Conservation (phyloP, 2,113 vertebrate species). For the Rhegmatorhina hoffmannsi region DNA sequence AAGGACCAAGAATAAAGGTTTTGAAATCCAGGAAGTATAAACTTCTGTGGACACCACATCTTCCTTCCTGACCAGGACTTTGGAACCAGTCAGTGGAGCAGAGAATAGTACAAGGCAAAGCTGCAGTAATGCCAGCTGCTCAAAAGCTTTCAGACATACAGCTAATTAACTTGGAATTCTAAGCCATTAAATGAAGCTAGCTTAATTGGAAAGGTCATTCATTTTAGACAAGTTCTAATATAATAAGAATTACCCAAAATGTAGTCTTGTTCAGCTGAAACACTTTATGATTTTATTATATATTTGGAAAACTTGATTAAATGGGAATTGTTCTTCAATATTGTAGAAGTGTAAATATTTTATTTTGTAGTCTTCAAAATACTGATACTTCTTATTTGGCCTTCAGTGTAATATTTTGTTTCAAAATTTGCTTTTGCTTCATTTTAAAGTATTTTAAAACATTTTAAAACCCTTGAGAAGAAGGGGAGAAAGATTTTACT, state of each 20-base stretch:
- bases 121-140: neutral
- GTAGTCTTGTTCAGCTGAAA: neutral
- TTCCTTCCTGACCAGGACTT: conserved; percentile 5
- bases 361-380: neutral
- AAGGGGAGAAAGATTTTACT: neutral
- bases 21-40: conserved; percentile 36
- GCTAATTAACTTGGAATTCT: neutral
- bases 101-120: neutral
- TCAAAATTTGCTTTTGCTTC: neutral
- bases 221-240: neutral
- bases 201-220: neutral
- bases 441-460: neutral
- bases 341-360: neutral
- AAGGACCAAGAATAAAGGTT: neutral
- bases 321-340: neutral
- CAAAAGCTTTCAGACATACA: neutral
- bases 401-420: neutral
- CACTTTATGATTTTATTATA: neutral
- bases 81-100: neutral
- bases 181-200: neutral
- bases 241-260: neutral
- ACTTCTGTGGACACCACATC: neutral
- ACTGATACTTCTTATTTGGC: neutral
- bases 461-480: neutral
- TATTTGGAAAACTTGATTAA: neutral